Evolutionary conservation across 2,888 invertebrate species (phyloP), one percentile per base, ranked within the genome.

Genomic region (Noctua comes): DNA sequence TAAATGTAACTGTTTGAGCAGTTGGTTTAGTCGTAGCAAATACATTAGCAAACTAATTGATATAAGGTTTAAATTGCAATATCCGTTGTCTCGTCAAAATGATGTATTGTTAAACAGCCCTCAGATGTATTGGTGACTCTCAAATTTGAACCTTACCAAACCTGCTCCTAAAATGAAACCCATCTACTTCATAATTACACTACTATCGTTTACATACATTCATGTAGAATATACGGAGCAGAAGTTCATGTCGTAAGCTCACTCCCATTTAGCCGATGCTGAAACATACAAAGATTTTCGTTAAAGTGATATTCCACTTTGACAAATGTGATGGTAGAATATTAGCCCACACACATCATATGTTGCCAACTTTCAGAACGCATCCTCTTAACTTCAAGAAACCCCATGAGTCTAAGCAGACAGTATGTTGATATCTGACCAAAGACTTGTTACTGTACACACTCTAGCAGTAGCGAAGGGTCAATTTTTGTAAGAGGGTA

Each of bases 191-290:
- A 73, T 46, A 54, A 66, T 66, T 81, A 36, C n/a, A 54, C 48
- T 65, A 65, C 31, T 57, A 68, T 62, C 31, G 54, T 62, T 74
- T 46, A 62, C 62, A 57, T 59, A 71, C 48, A 24, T 31, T 80
- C 24, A 54, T 77, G 36, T 62, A 48, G 46, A 46, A 57, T 62
- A 46, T 48, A n/a, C 59, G 24, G 13, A 27, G 64, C 51, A 62
- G 54, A 51, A 16, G n/a, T 65, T 43, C 64, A 21, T 46, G 59
- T 16, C 13, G 43, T 13, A 59, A 59, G 40, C 68, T 82, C 59
- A 24, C 40, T 54, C 11, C 54, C 13, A 48, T 84, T 87, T 74
- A 87, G 57, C 88, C 86, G 71, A 87, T 87, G 36, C 86, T 87
- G 88, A 40, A 85, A 85, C 21, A 54, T 36, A 13, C 40, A 64